Evolutionary conservation across 2,888 invertebrate genomes (phyloP), one percentile per base, ranked within the genome.

Genomic region (Pachydiplax longipennis): DNA sequence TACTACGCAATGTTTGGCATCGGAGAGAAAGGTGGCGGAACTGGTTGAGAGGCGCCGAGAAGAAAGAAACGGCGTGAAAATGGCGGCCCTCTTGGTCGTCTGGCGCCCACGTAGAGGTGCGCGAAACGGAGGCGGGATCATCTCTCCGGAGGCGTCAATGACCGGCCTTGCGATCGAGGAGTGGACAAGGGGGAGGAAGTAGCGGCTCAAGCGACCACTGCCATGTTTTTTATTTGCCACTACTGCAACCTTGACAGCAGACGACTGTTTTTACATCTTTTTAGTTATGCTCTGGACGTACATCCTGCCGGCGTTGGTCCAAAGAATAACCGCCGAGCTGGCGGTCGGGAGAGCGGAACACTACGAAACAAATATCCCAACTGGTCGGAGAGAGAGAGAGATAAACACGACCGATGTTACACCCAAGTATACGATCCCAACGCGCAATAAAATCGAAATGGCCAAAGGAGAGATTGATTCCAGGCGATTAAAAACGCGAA

Each of bases 121-220:
- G 48, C 48, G 48, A 53, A 53, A 53, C 48, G 37, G 37, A 80
- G 80, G 31, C 40, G 40, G 40, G 40, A 40, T 2, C 15, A 37
- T n/a, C 25, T 31, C 18, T 5, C 2, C 40, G 40, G 81, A 15
- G 82, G 25, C 12, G 82, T 40, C 82, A 82, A 82, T 82, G 82
- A 82, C 82, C 82, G 82, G 37, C 82, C 82, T 82, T 82, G 82
- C 82, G 48, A 48, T 48, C n/a, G 40, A 40, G 44, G n/a, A 40
- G 44, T 44, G 44, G 44, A n/a, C 81, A 6, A n/a, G n/a, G n/a
- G n/a, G 48, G 48, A 82, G 82, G 48, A 82, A 48, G 48, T 82
- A 44, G 82, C 18, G 40, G 81, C 15, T 40, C 37, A 18, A n/a
- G 18, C 25, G 18, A 22, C 6, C 25, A 8, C 4, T 25, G 8